phyloP scores from a whole-genome alignment of 1,140 invertebrate species.

The Drosophila sucinea region DNA sequence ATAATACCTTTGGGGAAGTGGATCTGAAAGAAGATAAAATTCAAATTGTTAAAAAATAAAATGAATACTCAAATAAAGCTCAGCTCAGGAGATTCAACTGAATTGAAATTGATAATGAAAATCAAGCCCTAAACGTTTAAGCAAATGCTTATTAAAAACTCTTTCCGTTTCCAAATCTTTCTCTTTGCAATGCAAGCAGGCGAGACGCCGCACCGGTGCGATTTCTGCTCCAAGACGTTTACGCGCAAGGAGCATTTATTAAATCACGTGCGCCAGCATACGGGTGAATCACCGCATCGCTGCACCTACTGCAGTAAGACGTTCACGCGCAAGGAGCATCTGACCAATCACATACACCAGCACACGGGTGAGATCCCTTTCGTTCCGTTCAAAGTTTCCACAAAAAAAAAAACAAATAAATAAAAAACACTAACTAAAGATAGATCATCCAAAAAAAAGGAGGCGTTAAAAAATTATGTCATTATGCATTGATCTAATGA shows the following conservation, averaged over 20 bases:
- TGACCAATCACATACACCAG: conserved; percentile 90
- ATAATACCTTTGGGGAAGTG: too few relatives aligned
- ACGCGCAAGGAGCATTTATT: conserved; percentile 92
- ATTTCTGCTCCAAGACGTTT: conserved; percentile 93
- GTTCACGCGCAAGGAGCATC: conserved; percentile 90
- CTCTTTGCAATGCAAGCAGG: conserved; percentile 84
- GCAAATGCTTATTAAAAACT: conserved; percentile 12
- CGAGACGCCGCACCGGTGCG: conserved; percentile 92
- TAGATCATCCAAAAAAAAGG: too few relatives aligned
- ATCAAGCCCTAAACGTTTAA: conserved; percentile 8
- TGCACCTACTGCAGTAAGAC: conserved; percentile 89
- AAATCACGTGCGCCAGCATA: conserved; percentile 93
- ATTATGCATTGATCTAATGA: too few relatives aligned
- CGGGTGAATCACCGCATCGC: conserved; percentile 85
- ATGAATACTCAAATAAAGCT: conserved; percentile 23
- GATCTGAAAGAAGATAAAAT: too few relatives aligned
- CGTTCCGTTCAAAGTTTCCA: conserved; percentile 86
- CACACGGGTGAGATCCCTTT: conserved; percentile 94
- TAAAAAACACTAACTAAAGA: too few relatives aligned
- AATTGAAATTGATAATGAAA: conserved; percentile 18
- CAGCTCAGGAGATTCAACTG: conserved; percentile 13
- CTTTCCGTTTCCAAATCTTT: conserved; percentile 18
- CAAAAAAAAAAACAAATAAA: conserved; percentile 46
- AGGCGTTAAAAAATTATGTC: too few relatives aligned
- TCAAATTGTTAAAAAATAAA: too few relatives aligned